Conservation (phyloP, 2,113 vertebrate species). For the Kryptolebias marmoratus region DNA sequence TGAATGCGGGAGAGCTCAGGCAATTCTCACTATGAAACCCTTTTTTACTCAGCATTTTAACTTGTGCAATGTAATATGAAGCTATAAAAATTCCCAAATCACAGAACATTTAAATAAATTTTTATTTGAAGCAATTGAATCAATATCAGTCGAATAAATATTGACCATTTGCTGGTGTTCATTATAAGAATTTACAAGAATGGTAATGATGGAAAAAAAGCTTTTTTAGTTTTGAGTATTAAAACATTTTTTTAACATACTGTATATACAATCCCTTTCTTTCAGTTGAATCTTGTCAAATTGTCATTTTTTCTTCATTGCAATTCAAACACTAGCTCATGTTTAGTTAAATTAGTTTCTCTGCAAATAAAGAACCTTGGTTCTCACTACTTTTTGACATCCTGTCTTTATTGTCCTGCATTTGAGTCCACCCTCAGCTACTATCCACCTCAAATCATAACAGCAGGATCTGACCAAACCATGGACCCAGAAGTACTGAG, state of each 20-base stretch:
- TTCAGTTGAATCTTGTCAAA: no score
- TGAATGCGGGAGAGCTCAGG: constrained; percentile 43
- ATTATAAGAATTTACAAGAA: neutral
- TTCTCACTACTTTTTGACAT: no score
- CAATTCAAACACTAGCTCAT: no score
- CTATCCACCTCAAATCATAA: no score
- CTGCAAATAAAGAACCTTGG: no score
- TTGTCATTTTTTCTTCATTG: no score
- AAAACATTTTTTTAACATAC: neutral
- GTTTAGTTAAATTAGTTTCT: no score
- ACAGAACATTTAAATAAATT: neutral
- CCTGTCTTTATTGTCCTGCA: no score
- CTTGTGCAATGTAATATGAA: neutral
- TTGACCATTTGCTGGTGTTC: neutral
- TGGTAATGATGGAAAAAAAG: neutral
- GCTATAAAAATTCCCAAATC: neutral
- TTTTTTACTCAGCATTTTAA: constrained; percentile 44
- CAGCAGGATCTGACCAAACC: no score
- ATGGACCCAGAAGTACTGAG: no score
- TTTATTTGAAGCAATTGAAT: neutral
- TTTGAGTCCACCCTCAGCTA: no score
- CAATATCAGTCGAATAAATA: neutral
- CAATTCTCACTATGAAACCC: constrained; percentile 37
- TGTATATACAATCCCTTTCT: no score
- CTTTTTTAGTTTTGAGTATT: neutral